phyloP scores from a whole-genome alignment of 2,888 invertebrate genomes.

The Drosophila histrio region DNA sequence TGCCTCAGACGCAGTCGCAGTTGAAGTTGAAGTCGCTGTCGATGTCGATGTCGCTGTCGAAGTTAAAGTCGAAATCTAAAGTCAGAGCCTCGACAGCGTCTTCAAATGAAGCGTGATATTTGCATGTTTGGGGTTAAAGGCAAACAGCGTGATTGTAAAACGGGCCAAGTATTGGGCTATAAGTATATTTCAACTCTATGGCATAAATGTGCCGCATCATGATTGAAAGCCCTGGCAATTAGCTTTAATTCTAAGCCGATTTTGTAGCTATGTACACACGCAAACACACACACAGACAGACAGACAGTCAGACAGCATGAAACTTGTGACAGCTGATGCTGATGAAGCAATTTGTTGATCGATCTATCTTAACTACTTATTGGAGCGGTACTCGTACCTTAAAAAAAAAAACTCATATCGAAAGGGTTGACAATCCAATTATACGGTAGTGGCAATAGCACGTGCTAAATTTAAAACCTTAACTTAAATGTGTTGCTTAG shows the following conservation, averaged over 20 bases:
- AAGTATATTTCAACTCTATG: conserved; percentile 2
- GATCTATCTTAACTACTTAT: conserved; percentile 40
- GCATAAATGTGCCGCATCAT: conserved; percentile 63
- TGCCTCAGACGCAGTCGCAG: conserved; percentile 28
- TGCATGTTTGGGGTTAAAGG: conserved; percentile 68
- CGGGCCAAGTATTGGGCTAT: conserved; percentile 24
- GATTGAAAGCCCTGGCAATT: conserved; percentile 67
- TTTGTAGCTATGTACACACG: conserved; percentile 15
- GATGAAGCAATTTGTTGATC: conserved; percentile 56
- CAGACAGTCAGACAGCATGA: neutral
- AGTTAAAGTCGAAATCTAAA: neutral
- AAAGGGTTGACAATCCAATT: conserved; percentile 65
- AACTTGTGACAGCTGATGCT: conserved; percentile 49
- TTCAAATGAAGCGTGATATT: conserved; percentile 63
- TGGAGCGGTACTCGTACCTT: conserved; percentile 3
- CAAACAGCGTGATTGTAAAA: conserved; percentile 47
- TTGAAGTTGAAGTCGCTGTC: neutral
- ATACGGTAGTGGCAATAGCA: conserved; percentile 42
- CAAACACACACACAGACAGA: neutral
- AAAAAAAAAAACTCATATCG: conserved; percentile 12
- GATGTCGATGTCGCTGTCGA: neutral
- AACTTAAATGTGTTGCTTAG: neutral
- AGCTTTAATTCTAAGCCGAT: conserved; percentile 78
- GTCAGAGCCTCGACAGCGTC: conserved; percentile 27
- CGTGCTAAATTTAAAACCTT: conserved; percentile 35